phyloP scores from a whole-genome alignment of 2,797 vertebrate genomes.

The Tauraco hartlaubi region DNA sequence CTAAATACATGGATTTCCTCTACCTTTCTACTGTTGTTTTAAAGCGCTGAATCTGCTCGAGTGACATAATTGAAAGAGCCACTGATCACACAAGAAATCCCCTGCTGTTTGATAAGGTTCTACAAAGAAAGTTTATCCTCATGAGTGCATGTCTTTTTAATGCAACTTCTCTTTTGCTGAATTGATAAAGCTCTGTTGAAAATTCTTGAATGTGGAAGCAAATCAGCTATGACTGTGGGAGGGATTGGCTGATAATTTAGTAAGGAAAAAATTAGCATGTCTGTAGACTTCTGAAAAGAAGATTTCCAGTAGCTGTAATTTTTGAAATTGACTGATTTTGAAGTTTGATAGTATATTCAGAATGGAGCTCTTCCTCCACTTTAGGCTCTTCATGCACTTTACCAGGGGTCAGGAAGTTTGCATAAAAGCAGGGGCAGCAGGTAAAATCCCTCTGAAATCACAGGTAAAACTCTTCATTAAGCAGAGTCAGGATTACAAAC shows the following conservation, averaged over 20 bases:
- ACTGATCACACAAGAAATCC: neutral
- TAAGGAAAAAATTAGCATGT: neutral
- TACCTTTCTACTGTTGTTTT: constrained; percentile 19
- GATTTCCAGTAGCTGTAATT: constrained; percentile 28
- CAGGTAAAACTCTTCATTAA: neutral
- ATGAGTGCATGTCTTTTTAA: constrained; percentile 4
- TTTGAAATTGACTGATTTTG: constrained; percentile 23
- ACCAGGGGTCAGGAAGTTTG: constrained; percentile 7
- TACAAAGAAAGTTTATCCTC: constrained; percentile 16
- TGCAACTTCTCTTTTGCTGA: neutral
- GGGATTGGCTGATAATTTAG: neutral
- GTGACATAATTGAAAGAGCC: constrained; percentile 24
- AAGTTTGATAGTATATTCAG: neutral
- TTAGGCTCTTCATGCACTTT: constrained; percentile 35
- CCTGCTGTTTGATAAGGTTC: constrained; percentile 16
- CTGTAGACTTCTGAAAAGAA: neutral
- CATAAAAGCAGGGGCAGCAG: neutral
- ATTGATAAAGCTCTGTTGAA: constrained; percentile 50
- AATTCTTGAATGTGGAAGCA: constrained; percentile 23
- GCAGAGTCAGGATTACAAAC: constrained; percentile 10
- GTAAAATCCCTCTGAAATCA: constrained; percentile 37
- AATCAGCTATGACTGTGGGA: constrained; percentile 8
- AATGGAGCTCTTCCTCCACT: neutral
- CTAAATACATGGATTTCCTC: neutral
- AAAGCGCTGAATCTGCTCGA: neutral